These are phyloP conservation scores for Sitobion miscanthi DNA, from an alignment of 1,140 invertebrate genomes.

Conservation along the genomic window DNA sequence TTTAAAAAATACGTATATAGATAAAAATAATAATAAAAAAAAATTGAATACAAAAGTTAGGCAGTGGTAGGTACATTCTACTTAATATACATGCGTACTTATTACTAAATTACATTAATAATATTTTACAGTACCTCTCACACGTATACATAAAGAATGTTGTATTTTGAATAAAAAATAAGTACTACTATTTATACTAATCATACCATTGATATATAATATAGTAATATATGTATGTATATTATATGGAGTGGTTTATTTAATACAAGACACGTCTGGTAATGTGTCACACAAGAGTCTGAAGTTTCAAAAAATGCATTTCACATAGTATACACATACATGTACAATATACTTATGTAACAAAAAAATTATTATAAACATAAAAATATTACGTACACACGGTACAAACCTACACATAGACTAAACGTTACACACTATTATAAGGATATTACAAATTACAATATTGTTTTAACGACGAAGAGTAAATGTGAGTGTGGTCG, in stretches of 20 bases:
- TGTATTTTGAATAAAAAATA: background rate
- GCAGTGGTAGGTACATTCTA: background rate
- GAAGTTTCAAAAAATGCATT: background rate
- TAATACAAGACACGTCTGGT: background rate
- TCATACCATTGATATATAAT: background rate
- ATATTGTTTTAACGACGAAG: background rate
- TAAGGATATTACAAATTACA: background rate
- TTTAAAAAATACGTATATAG: background rate
- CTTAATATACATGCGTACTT: background rate
- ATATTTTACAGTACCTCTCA: background rate
- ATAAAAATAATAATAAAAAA: background rate
- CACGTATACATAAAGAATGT: background rate
- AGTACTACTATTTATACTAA: constrained; percentile 8
- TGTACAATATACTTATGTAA: background rate
- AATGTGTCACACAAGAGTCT: background rate
- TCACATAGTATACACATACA: background rate
- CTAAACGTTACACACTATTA: background rate
- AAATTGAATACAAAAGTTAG: background rate
- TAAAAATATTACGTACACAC: background rate
- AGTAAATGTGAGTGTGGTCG: background rate
- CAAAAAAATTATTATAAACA: background rate
- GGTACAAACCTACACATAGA: background rate
- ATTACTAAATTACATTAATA: background rate
- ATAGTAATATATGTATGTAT: background rate
- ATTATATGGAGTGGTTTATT: background rate